A percentile compares a stretch with the other conserved stretches of the same genome.
phyloP scores from a whole-genome alignment of 2,113 vertebrate species.

The Climacteris rufus region DNA sequence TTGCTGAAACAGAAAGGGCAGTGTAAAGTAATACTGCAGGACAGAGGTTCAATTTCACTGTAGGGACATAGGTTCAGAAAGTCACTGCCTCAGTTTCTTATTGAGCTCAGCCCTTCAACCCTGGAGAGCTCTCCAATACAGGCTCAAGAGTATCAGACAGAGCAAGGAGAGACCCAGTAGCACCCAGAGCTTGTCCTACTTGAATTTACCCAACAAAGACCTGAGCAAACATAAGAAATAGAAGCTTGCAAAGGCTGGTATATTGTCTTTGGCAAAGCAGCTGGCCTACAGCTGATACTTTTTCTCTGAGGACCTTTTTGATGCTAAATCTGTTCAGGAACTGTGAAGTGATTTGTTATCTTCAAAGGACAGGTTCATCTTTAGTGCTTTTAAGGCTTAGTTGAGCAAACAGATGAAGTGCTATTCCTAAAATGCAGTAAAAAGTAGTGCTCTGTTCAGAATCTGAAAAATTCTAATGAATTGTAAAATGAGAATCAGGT shows the following conservation, averaged over 20 bases:
- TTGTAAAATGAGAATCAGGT: conserved; percentile 16
- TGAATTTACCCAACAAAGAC: neutral
- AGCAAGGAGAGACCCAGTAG: neutral
- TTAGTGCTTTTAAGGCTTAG: conserved; percentile 15
- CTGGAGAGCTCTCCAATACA: neutral
- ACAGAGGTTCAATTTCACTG: neutral
- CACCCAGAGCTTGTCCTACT: neutral
- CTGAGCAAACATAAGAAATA: neutral
- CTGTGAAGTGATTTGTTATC: conserved; percentile 45
- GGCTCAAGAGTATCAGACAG: neutral
- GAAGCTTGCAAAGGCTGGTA: neutral
- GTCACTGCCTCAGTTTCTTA: neutral
- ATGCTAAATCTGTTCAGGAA: neutral
- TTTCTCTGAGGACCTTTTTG: conserved; percentile 19
- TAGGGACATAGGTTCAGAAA: neutral
- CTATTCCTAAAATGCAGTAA: neutral
- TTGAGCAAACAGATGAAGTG: conserved; percentile 20
- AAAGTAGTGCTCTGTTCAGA: neutral
- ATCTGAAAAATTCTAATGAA: conserved; percentile 4
- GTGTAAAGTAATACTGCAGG: neutral
- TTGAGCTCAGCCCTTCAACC: neutral
- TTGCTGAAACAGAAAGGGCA: neutral
- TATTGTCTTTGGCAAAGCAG: conserved; percentile 25
- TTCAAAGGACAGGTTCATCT: conserved; percentile 37
- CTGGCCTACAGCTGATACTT: conserved; percentile 30